Conservation (phyloP, 2,888 invertebrate species). For the Hyalella azteca region DNA sequence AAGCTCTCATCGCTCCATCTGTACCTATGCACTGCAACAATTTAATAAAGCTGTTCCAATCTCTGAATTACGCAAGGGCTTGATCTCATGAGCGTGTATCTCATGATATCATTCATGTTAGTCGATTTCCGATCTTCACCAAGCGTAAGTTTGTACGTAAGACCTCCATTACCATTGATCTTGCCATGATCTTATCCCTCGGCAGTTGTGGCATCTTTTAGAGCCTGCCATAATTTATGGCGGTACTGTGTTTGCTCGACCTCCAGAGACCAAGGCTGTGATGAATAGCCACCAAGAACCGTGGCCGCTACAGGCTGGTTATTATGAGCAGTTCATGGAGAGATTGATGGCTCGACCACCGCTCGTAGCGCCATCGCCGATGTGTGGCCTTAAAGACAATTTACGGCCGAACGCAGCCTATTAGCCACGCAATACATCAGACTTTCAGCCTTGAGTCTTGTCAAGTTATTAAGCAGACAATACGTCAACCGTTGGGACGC, state of each 20-base stretch:
- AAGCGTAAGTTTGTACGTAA: not conserved
- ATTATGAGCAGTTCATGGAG: constrained; percentile 32
- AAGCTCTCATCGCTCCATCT: too few relatives aligned
- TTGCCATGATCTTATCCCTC: constrained; percentile 1
- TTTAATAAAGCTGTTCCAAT: too few relatives aligned
- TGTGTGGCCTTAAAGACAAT: constrained; percentile 22
- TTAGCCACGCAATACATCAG: not conserved
- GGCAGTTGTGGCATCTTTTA: constrained; percentile 18
- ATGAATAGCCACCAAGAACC: not conserved
- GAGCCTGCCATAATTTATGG: constrained; percentile 26
- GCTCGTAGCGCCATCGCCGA: not conserved
- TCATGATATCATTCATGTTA: too few relatives aligned
- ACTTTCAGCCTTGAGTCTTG: not conserved
- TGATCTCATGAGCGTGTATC: too few relatives aligned
- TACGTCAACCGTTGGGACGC: not conserved
- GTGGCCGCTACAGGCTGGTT: constrained; percentile 10
- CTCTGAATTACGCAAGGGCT: too few relatives aligned
- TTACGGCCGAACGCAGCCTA: not conserved
- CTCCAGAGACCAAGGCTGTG: constrained; percentile 11
- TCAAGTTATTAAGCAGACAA: not conserved
- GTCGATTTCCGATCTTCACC: too few relatives aligned
- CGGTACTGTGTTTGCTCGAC: constrained; percentile 20
- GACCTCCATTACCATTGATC: not conserved
- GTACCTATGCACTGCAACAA: too few relatives aligned
- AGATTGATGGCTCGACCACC: constrained; percentile 33